Percentiles rank a stretch among this genome's conserved stretches.
Conservation (phyloP, 2,113 vertebrate genomes). For the Odocoileus virginianus region DNA sequence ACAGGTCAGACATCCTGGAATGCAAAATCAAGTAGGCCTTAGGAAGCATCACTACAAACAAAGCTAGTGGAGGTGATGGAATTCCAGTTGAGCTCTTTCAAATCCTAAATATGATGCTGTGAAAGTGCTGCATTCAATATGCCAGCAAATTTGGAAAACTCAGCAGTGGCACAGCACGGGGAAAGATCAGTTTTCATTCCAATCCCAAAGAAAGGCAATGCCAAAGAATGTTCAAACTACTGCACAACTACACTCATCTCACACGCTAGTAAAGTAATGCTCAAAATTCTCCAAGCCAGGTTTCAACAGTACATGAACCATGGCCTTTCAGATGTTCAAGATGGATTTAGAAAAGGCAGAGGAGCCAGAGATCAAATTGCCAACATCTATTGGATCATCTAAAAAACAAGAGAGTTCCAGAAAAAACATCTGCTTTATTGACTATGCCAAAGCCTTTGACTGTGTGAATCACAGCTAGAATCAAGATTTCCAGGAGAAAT, state of each 20-base stretch:
- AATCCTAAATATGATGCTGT: neutral
- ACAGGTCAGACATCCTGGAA: neutral
- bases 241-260: neutral
- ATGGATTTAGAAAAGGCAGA: neutral
- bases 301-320: neutral
- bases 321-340: neutral
- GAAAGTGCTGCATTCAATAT: neutral
- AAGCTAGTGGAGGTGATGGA: neutral
- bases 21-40: neutral
- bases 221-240: neutral
- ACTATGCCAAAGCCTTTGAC: neutral
- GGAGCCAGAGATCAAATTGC: neutral
- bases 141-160: neutral
- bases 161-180: rapidly evolving
- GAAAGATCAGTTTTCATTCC: neutral
- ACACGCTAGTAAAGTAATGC: neutral
- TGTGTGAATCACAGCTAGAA: neutral
- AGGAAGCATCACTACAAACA: neutral
- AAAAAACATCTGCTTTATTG: neutral
- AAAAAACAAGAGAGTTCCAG: neutral
- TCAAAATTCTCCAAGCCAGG: neutral
- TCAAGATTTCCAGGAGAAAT: neutral
- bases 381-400: neutral
- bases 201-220: neutral
- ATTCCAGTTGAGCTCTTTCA: neutral